Percentiles rank a stretch among this genome's conserved stretches.
Conservation (phyloP, 1,140 invertebrate species). For the Sycophila sp. region DNA sequence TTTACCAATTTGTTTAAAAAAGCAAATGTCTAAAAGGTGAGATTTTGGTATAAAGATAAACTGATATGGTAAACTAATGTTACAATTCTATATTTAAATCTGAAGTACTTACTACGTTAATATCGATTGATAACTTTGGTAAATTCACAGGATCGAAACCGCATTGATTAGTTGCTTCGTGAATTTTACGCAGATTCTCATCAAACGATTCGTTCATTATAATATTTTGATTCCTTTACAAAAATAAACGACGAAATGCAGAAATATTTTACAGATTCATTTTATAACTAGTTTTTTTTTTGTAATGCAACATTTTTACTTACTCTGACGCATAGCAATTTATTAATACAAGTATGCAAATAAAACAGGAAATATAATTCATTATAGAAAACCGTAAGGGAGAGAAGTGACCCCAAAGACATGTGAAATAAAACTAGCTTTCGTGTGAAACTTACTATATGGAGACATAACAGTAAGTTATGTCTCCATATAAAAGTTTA, state of each 20-base stretch:
- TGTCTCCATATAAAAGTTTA: too few species aligned
- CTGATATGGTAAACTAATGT: background rate
- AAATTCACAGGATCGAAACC: background rate
- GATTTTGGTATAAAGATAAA: background rate
- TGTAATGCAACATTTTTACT: background rate
- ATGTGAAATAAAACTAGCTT: too few species aligned
- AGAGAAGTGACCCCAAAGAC: too few species aligned
- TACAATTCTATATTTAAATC: background rate
- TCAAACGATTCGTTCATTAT: background rate
- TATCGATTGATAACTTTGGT: background rate
- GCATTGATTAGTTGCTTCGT: background rate
- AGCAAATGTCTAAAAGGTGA: background rate
- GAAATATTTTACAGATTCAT: too few species aligned
- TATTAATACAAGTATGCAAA: background rate
- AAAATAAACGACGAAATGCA: too few species aligned
- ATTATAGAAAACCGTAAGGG: background rate
- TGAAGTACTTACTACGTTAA: background rate
- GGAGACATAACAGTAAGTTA: too few species aligned
- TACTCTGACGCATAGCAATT: background rate
- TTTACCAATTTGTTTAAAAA: background rate
- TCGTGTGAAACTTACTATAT: too few species aligned
- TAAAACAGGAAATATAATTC: background rate
- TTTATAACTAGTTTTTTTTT: background rate
- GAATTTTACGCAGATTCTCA: background rate
- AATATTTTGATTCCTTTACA: background rate